These are phyloP conservation scores for Laticauda colubrina DNA, from an alignment of 2,113 vertebrate genomes.

Conservation along the genomic window DNA sequence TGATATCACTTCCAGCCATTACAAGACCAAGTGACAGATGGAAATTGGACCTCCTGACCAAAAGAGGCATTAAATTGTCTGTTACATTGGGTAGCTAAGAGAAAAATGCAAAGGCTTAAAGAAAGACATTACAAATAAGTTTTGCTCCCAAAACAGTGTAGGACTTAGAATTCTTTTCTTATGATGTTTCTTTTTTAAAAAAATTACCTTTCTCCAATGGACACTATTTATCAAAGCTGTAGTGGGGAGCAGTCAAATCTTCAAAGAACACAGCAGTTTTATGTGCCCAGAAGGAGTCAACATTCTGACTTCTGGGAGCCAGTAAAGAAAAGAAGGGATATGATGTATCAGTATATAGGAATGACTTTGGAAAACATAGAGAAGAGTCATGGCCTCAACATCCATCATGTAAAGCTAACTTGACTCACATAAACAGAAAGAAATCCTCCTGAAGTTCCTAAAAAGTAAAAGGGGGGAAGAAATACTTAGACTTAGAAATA, in stretches of 20 bases:
- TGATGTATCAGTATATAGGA: neutral
- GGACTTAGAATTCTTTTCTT: neutral
- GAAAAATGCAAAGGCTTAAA: neutral
- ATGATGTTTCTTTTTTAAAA: neutral
- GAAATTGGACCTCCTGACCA: neutral
- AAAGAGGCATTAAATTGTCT: neutral
- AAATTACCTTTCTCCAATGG: neutral
- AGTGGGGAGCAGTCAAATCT: neutral
- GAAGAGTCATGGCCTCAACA: neutral
- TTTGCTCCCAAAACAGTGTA: neutral
- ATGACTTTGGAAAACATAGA: neutral
- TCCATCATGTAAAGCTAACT: neutral
- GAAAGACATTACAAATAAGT: neutral
- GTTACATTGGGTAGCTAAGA: neutral
- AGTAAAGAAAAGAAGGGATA: neutral
- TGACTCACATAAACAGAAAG: neutral
- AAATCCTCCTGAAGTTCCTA: neutral
- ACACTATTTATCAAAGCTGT: neutral
- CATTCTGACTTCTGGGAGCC: neutral
- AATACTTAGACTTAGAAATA: neutral
- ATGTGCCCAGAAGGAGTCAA: neutral
- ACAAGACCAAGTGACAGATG: neutral
- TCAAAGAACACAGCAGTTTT: neutral
- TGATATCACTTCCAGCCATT: neutral
- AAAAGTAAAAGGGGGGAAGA: neutral